phyloP scores from a whole-genome alignment of 2,888 invertebrate genomes.

The Parnassius orleans region DNA sequence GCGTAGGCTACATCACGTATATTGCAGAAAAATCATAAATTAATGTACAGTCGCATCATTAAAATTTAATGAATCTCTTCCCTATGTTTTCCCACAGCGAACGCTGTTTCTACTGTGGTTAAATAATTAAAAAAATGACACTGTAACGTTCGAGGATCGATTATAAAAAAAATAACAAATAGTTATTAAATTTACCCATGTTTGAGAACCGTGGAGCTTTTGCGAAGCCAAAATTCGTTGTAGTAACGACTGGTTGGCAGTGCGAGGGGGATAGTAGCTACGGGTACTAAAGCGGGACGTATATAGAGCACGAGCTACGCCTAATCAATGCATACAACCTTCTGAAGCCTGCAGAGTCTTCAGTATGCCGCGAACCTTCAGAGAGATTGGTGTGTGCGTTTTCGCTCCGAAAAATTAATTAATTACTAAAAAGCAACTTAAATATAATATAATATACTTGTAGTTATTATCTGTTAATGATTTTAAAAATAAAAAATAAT shows the following conservation, averaged over 20 bases:
- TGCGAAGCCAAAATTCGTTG: constrained; percentile 72
- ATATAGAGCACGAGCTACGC: constrained; percentile 58
- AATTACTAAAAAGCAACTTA: constrained; percentile 36
- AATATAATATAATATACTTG: constrained; percentile 32
- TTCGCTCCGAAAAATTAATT: constrained; percentile 40
- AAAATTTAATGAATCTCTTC: constrained; percentile 13
- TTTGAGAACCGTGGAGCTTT: constrained; percentile 60
- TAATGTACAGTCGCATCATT: constrained; percentile 14
- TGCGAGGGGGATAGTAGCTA: constrained; percentile 45
- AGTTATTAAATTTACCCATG: constrained; percentile 47
- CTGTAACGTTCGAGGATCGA: constrained; percentile 12
- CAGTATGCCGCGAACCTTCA: constrained; percentile 60
- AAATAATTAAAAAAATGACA: constrained; percentile 7
- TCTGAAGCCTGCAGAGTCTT: constrained; percentile 62
- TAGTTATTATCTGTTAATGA: constrained; percentile 2
- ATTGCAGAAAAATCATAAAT: background rate
- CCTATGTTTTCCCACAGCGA: background rate
- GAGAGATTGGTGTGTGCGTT: constrained; percentile 48
- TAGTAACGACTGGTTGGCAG: constrained; percentile 53
- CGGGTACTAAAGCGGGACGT: constrained; percentile 47
- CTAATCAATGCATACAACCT: constrained; percentile 77
- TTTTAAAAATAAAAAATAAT: background rate
- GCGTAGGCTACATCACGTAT: background rate
- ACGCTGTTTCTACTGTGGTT: background rate
- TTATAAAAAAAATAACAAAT: constrained; percentile 17